Evolutionary conservation across 2,888 invertebrate species (phyloP), one percentile per base, ranked within the genome.

Genomic region (Cabera pusaria): DNA sequence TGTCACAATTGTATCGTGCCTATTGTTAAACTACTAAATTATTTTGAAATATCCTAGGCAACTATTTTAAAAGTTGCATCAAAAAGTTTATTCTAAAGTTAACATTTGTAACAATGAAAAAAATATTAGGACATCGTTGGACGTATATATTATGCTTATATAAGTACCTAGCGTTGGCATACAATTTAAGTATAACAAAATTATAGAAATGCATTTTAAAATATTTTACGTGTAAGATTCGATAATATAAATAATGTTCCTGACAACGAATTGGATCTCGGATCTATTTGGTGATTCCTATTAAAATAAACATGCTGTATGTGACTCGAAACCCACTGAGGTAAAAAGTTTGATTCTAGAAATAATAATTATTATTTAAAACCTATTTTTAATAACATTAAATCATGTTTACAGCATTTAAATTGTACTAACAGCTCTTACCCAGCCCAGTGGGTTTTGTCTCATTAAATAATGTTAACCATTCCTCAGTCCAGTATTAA

Each of bases 401-500:
- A n/a, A n/a, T n/a, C n/a, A n/a, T n/a, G n/a, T n/a, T n/a, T n/a
- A n/a, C n/a, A n/a, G n/a, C n/a, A n/a, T n/a, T n/a, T n/a, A n/a
- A n/a, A n/a, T n/a, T n/a, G n/a, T n/a, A n/a, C n/a, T n/a, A n/a
- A n/a, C n/a, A n/a, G n/a, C n/a, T n/a, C n/a, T n/a, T n/a, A n/a
- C n/a, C n/a, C n/a, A 3, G 25, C 2, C 7, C 1, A 3, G 19
- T 24, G 8, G 23, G 17, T 33, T 14, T 21, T 20, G 3, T 28
- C 24, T 19, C 24, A 12, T 45, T 29, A 26, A 21, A 46, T 12
- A 40, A 63, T 63, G 68, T 71, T 68, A 59, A 72, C 79, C 75
- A 82, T 81, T 82, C 78, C 78, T 70, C 59, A 68, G 56, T 63
- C 72, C 77, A 83, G 82, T 80, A 77, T 78, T 78, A 81, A 46